Base-by-base conservation (phyloP, 2,888 invertebrate species). In the Eupithecia abbreviata region DNA sequence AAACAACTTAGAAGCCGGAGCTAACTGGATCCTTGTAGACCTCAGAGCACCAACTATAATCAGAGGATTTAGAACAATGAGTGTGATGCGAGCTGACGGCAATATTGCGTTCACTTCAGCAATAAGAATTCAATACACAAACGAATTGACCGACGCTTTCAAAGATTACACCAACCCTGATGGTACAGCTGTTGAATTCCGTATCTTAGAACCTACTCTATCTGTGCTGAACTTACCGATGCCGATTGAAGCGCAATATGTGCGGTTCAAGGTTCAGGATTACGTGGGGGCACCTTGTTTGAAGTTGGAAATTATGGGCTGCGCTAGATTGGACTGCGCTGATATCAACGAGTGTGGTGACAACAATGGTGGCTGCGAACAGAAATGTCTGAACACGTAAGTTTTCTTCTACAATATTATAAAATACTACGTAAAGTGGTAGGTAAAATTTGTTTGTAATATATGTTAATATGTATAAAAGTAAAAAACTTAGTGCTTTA, bases 161-260 rank as follows among this genome's bases (percentile, higher is more conserved):
- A 98, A 97, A 91, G 98, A 98, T 86, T 98, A 98, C 89, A 97
- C 98, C 3, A 98, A 98, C 88, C 98, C 98, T 4, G 98, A 98
- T 88, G 98, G 98, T 43, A 98, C 98, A 2, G 98, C 98, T 12
- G 98, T 98, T 0, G 98, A 98, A 89, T 99, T 99, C 89, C 96
- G 98, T 79, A 98, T 98, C 82, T 91, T 98, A 66, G 98, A 98
- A 85, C 98, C 98, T 0, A 98, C 98, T 73, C 94, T 98, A n/a
- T 98, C 98, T 0, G 98, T 98, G 49, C 92, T 98, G 9, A 98
- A 98, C 89, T 93, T 99, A 13, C 98, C 98, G 0, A 96, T 98
- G 87, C 98, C 98, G 0, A 98, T 99, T 81, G 98, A 99, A 93
- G 98, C 98, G 0, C 97, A 98, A 83, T 98, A 97, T 85, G 95